phyloP scores from a whole-genome alignment of 2,888 invertebrate species.

The Oxycera nigricornis region DNA sequence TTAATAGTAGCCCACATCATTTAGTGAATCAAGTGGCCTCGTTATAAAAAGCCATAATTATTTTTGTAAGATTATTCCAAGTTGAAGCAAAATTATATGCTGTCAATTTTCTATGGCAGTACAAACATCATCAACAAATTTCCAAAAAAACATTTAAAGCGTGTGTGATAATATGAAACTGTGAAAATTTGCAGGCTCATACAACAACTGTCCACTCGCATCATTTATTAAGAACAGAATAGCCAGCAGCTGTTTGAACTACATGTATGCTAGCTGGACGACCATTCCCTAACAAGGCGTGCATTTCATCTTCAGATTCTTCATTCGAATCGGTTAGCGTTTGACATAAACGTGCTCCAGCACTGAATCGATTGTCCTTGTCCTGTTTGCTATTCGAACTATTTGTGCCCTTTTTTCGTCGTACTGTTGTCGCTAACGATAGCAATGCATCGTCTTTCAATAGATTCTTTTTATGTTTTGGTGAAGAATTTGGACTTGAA shows the following conservation, averaged over 20 bases:
- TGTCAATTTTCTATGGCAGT: too few species aligned
- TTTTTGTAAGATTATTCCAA: too few species aligned
- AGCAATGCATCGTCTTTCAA: slow-evolving; percentile 31
- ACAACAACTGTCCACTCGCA: slow-evolving; percentile 35
- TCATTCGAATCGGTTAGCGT: slow-evolving; percentile 46
- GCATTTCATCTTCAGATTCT: slow-evolving; percentile 50
- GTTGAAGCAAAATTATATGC: too few species aligned
- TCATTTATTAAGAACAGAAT: slow-evolving; percentile 50
- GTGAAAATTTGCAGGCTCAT: background rate
- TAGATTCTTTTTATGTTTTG: slow-evolving; percentile 48
- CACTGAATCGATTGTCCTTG: slow-evolving; percentile 51
- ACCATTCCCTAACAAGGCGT: slow-evolving; percentile 50
- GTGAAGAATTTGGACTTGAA: slow-evolving; percentile 52
- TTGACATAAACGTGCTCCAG: slow-evolving; percentile 51
- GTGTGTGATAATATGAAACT: background rate
- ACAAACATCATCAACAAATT: background rate
- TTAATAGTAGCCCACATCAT: too few species aligned
- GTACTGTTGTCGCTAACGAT: slow-evolving; percentile 48
- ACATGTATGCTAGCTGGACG: slow-evolving; percentile 52
- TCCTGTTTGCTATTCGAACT: slow-evolving; percentile 44
- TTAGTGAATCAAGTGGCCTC: too few species aligned
- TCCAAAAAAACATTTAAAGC: background rate
- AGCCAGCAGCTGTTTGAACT: slow-evolving; percentile 50
- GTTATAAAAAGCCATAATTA: too few species aligned
- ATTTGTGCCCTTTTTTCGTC: slow-evolving; percentile 50